phyloP scores from a whole-genome alignment of 2,888 invertebrate genomes.

The Deilephila elpenor region DNA sequence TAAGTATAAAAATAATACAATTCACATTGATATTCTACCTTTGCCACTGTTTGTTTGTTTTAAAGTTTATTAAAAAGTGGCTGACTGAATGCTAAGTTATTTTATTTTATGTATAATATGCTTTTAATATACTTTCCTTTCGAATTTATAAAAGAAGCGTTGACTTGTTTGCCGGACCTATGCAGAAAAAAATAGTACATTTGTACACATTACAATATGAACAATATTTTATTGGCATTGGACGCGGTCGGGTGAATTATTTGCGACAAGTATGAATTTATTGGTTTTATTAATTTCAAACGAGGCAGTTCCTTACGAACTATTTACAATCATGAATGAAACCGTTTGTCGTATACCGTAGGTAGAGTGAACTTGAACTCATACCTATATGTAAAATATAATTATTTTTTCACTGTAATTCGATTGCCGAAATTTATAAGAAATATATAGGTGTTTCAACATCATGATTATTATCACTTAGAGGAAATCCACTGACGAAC shows the following conservation, averaged over 20 bases:
- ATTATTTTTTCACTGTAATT: not conserved
- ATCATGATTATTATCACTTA: no score
- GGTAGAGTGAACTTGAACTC: constrained; percentile 46
- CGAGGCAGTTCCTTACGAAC: constrained; percentile 33
- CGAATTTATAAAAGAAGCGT: no score
- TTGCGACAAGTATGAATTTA: constrained; percentile 45
- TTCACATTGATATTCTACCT: not conserved
- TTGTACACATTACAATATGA: not conserved
- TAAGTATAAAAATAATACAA: not conserved
- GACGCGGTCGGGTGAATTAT: constrained; percentile 30
- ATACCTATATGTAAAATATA: not conserved
- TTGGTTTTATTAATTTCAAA: constrained; percentile 43
- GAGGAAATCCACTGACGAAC: no score
- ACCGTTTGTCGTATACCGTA: constrained; percentile 21
- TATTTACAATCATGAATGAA: constrained; percentile 45
- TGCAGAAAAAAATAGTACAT: not conserved
- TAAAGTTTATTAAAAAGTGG: no score
- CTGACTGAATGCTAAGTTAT: no score
- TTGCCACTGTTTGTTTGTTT: not conserved
- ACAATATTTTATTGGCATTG: constrained; percentile 43
- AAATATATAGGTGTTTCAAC: not conserved
- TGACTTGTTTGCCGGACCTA: no score
- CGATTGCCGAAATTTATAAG: not conserved
- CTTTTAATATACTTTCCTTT: no score
- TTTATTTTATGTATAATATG: no score